Evolutionary conservation across 53 echinoderm and acorn worm genomes (phyloP), one percentile per base, ranked within the genome.

Genomic region (Arbacia lixula): DNA sequence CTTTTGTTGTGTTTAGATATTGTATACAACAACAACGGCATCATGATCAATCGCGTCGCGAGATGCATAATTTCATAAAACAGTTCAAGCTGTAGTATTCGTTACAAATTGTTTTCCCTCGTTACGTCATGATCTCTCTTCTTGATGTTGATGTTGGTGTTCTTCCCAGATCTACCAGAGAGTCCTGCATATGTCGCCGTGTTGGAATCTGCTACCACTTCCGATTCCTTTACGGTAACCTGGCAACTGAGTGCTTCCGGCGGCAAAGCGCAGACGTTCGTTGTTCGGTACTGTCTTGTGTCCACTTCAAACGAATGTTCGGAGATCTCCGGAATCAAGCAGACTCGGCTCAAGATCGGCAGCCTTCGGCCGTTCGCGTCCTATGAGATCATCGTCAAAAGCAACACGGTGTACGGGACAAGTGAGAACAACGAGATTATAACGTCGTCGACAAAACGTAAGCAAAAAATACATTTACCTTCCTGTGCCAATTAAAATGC

Each of bases 131-230:
- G n/a, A n/a, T n/a, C n/a, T n/a, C n/a, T n/a, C n/a, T n/a, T n/a
- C n/a, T n/a, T n/a, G n/a, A n/a, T n/a, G n/a, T n/a, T n/a, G n/a
- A n/a, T n/a, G n/a, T n/a, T n/a, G n/a, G n/a, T n/a, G n/a, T n/a
- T n/a, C n/a, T n/a, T n/a, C n/a, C n/a, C n/a, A 63, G 63, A 19
- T 63, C 35, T 63, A 63, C 63, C 63, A 32, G 32, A 63, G 1
- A 63, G 63, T 6, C 63, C 63, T 17, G 35, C 4, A 14, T 31
- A 14, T 33, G 63, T 34, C 11, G 32, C 31, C 16, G 63, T 63
- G 14, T 31, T 33, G 0, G 8, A 2, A 14, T 5, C 63, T 16
- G 31, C 63, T 6, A 35, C 35, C 33, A 63, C 63, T 1, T 0
- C 17, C 1, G 19, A 12, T 6, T 63, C 63, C 34, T 33, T 63